Evolutionary conservation across 2,888 invertebrate species (phyloP), one percentile per base, ranked within the genome.

Genomic region (Trissonchulus latispiculum): DNA sequence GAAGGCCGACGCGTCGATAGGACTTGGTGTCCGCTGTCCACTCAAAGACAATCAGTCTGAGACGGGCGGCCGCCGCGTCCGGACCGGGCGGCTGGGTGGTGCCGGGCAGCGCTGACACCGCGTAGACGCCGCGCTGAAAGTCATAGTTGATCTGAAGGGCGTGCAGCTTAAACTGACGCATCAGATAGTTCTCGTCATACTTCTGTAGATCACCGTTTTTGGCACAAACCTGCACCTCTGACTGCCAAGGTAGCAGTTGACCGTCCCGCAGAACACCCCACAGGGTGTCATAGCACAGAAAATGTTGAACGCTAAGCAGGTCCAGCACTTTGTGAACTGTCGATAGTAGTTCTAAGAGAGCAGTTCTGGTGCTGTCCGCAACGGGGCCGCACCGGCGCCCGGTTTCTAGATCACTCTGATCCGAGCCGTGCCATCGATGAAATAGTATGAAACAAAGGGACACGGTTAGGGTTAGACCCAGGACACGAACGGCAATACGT

Each of bases 221-320:
- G 2, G 87, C 78, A 78, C 88, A 88, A 18, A 87, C 78, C 75
- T 87, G 86, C 8, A 86, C 81, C 78, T 85, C 85, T 64, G 84
- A 82, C 75, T 86, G 86, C 87, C 88, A 88, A 0, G 87, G 87
- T 8, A 87, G 80, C n/a, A 86, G 84, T 29, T 84, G 82, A 2
- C 85, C 85, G 61, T 84, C 80, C 75, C 87, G 83, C 61, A 87
- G 83, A 76, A 87, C 87, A 70, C 87, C 87, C 88, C 87, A 88
- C 1, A 88, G 83, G 15, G 86, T 85, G 36, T 86, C 87, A 76
- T 87, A 87, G 78, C 88, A 88, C 28, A 88, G 81, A 77, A 86
- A 87, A 80, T 87, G 86, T n/a, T 86, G 84, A 61, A 87, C 80
- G 1, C 84, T 82, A 61, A 87, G 80, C 61, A 84, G 82, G 23